phyloP scores from a whole-genome alignment of 2,797 vertebrate genomes.

The Danio tinwini region DNA sequence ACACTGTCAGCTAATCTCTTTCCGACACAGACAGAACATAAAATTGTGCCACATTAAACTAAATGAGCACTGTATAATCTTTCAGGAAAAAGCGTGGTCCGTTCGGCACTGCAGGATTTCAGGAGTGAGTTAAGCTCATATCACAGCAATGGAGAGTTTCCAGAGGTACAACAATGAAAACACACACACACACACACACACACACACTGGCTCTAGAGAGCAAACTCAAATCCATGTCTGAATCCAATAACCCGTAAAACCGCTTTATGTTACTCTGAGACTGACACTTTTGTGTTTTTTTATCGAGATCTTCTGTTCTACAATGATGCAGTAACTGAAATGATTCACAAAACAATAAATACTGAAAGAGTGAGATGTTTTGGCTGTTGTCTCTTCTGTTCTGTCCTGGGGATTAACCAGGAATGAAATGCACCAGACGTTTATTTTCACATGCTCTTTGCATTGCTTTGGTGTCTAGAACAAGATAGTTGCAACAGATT shows the following conservation, averaged over 20 bases:
- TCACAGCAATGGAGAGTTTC: conserved; percentile 3
- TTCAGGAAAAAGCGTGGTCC: conserved; percentile 20
- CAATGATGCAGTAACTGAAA: neutral
- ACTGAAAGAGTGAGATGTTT: neutral
- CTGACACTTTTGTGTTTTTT: conserved; percentile 3
- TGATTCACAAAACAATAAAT: neutral
- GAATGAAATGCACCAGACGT: neutral
- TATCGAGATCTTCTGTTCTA: neutral
- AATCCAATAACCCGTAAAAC: neutral
- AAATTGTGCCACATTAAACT: conserved; percentile 30
- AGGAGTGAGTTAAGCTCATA: conserved; percentile 27
- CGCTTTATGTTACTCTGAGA: neutral
- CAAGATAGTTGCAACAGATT: neutral
- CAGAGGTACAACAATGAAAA: conserved; percentile 10
- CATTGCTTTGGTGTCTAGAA: neutral
- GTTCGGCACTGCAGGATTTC: conserved; percentile 31
- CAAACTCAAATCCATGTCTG: conserved; percentile 44
- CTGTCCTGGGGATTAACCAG: neutral
- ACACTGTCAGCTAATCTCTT: conserved; percentile 29
- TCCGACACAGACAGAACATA: conserved; percentile 16
- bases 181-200: neutral
- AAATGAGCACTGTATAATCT: neutral
- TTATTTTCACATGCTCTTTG: neutral
- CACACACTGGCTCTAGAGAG: neutral
- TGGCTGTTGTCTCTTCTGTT: neutral